These are phyloP conservation scores for Orchesella flavescens DNA, from an alignment of 2,888 invertebrate genomes.

Conservation along the genomic window DNA sequence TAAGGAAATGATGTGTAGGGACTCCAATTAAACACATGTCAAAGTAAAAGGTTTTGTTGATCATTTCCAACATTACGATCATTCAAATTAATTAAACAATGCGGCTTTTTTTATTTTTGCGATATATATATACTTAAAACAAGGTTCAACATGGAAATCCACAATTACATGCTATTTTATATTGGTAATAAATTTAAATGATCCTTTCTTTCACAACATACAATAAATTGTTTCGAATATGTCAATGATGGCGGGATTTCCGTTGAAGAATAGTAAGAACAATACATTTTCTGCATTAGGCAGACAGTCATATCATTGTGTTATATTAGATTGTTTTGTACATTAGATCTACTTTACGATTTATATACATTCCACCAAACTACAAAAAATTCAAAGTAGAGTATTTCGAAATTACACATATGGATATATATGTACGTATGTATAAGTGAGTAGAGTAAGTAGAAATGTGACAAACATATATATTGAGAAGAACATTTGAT, in stretches of 20 bases:
- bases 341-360: no score
- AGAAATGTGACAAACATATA: not conserved
- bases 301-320: not conserved
- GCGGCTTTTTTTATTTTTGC: slow-evolving; percentile 32
- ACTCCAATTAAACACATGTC: not conserved
- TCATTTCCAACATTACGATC: slow-evolving; percentile 34
- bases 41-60: slow-evolving; percentile 24
- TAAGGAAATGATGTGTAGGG: not conserved
- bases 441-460: no score
- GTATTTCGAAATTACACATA: slow-evolving; percentile 9
- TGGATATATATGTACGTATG: slow-evolving; percentile 21
- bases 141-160: slow-evolving; percentile 4
- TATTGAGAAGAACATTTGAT: not conserved
- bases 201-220: slow-evolving; percentile 1
- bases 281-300: slow-evolving; percentile 47
- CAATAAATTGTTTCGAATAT: slow-evolving; percentile 6
- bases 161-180: slow-evolving; percentile 6
- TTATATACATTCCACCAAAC: not conserved
- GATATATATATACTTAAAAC: not conserved
- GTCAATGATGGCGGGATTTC: slow-evolving; percentile 55
- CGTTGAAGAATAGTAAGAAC: slow-evolving; percentile 31
- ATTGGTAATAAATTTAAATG: slow-evolving; percentile 48
- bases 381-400: not conserved
- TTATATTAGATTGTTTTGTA: not conserved
- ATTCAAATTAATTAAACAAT: slow-evolving; percentile 5